Conservation (phyloP, 2,888 invertebrate genomes). For the Pseudococcus viburni region DNA sequence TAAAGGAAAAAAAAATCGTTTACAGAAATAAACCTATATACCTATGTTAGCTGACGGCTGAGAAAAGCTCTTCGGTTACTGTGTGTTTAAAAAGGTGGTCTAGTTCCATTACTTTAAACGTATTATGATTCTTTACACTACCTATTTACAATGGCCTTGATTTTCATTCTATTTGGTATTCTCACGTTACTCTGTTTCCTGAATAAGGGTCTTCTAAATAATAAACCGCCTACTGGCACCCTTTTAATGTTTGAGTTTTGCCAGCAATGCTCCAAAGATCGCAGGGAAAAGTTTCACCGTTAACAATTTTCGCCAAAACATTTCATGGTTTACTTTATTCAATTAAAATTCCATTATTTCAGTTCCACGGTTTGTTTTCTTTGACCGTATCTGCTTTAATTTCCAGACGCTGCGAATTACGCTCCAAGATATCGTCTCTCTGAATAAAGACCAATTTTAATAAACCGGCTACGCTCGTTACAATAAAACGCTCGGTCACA, state of each 20-base stretch:
- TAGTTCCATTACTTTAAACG: neutral
- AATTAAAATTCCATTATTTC: constrained; percentile 58
- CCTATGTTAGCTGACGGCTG: neutral
- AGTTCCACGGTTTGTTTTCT: constrained; percentile 33
- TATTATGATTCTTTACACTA: constrained; percentile 18
- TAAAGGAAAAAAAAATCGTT: neutral
- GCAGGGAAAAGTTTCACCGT: constrained; percentile 29
- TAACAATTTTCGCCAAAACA: constrained; percentile 24
- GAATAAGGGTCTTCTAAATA: constrained; percentile 51
- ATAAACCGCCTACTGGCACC: constrained; percentile 13
- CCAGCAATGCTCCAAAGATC: neutral
- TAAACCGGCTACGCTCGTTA: constrained; percentile 36
- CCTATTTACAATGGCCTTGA: constrained; percentile 27
- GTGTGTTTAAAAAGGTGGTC: neutral
- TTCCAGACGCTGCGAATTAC: constrained; percentile 30
- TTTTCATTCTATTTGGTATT: constrained; percentile 42
- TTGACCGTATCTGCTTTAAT: constrained; percentile 40
- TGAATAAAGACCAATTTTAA: constrained; percentile 48
- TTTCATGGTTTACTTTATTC: constrained; percentile 53
- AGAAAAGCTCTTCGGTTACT: neutral
- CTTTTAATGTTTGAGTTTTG: constrained; percentile 38
- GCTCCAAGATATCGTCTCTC: constrained; percentile 8
- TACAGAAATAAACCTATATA: neutral
- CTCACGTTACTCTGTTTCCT: constrained; percentile 49
- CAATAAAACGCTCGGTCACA: neutral